These are phyloP conservation scores for Lepeophtheirus nordmannii DNA, from an alignment of 2,888 invertebrate genomes.

Conservation along the genomic window DNA sequence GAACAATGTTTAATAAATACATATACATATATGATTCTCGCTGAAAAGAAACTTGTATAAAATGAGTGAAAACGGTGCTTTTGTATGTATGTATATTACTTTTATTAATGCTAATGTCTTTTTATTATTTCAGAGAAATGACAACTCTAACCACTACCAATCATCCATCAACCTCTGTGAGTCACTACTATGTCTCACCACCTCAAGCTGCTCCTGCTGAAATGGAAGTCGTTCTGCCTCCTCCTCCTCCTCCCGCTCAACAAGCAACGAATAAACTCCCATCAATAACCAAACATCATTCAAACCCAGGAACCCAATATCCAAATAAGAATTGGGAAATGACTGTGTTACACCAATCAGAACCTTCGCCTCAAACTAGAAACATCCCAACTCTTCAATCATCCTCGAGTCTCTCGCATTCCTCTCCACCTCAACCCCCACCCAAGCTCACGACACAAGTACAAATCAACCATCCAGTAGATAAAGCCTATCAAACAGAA, in stretches of 20 bases:
- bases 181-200: background rate
- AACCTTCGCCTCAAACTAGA: background rate
- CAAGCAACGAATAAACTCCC: background rate
- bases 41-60: too few relatives aligned
- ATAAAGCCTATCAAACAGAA: background rate
- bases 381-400: background rate
- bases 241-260: background rate
- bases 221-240: background rate
- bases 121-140: background rate
- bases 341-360: background rate
- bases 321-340: background rate
- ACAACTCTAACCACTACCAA: background rate
- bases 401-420: background rate
- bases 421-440: background rate
- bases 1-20: too few relatives aligned
- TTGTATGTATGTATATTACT: too few relatives aligned
- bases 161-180: background rate
- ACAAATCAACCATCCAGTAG: conserved; percentile 2
- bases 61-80: too few relatives aligned
- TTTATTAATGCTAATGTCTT: background rate
- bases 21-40: too few relatives aligned
- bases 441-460: background rate
- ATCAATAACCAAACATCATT: background rate
- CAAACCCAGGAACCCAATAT: background rate
- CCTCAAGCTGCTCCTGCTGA: conserved; percentile 4